Evolutionary conservation across 2,888 invertebrate species (phyloP).

Genomic region (Mechanitis messenoides): DNA sequence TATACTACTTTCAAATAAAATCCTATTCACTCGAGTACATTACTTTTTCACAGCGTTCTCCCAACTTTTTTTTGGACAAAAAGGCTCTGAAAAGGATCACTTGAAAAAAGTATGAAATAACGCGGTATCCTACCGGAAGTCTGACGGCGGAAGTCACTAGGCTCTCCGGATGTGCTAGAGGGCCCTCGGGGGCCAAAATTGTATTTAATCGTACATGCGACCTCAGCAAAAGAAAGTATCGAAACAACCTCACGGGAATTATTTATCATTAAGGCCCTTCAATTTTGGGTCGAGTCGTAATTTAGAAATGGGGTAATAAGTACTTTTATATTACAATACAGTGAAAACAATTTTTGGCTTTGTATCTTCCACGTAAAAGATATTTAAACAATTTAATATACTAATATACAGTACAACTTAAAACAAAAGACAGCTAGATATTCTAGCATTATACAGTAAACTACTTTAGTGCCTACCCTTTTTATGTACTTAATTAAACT

Average conservation of each 20-base stretch:
- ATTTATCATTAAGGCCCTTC: conserved; percentile 46
- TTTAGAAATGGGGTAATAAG: conserved; percentile 21
- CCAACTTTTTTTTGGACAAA: conserved; percentile 53
- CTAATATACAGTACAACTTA: background rate
- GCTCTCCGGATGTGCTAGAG: conserved; percentile 71
- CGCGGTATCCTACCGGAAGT: conserved; percentile 67
- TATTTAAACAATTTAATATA: background rate
- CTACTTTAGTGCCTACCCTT: conserved; percentile 4
- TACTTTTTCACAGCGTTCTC: conserved; percentile 45
- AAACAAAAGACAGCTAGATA: background rate
- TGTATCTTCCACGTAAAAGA: too few relatives aligned
- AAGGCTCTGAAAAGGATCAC: conserved; percentile 53
- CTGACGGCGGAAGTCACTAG: conserved; percentile 65
- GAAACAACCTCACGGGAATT: conserved; percentile 34
- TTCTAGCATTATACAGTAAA: background rate
- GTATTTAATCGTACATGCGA: conserved; percentile 62
- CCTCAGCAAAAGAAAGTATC: conserved; percentile 38
- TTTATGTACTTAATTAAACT: conserved; percentile 16
- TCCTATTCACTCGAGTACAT: conserved; percentile 32
- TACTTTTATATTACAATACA: conserved; percentile 5
- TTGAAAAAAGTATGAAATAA: conserved; percentile 64
- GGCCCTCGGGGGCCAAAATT: conserved; percentile 64
- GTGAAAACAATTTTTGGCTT: too few relatives aligned
- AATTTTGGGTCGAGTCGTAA: conserved; percentile 31
- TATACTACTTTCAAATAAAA: conserved; percentile 29